These are phyloP conservation scores for Meleagris gallopavo DNA, from an alignment of 2,113 vertebrate genomes.

Conservation along the genomic window DNA sequence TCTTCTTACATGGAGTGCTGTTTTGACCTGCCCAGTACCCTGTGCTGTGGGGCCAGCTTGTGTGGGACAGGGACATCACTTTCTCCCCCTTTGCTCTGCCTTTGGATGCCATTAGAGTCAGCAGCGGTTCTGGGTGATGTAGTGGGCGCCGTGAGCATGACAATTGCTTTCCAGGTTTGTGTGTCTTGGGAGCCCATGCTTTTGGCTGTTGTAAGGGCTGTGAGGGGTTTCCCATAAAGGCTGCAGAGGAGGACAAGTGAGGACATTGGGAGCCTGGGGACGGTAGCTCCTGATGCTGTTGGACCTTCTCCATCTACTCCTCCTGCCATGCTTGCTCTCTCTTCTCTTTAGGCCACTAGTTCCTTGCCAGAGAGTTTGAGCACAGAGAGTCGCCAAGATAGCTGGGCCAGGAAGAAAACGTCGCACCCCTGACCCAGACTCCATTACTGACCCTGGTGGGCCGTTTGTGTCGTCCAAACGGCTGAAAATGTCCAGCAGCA, in stretches of 20 bases:
- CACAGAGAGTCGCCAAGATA: conserved; percentile 98
- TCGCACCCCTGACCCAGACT: conserved; percentile 97
- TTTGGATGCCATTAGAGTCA: accelerated
- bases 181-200: not conserved
- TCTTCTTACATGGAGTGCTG: not conserved
- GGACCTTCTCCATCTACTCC: not conserved
- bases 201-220: conserved; percentile 45
- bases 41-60: not conserved
- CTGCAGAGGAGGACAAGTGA: not conserved
- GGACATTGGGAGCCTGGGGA: not conserved
- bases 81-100: not conserved
- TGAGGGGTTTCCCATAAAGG: not conserved
- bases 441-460: conserved; percentile 90
- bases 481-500: conserved; percentile 89
- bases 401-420: conserved; percentile 98
- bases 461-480: conserved; percentile 92
- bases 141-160: not conserved
- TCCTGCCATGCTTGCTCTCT: not conserved
- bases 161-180: conserved; percentile 55
- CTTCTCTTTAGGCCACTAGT: conserved; percentile 79
- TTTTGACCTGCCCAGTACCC: not conserved
- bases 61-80: not conserved
- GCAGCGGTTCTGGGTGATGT: not conserved
- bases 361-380: conserved; percentile 89
- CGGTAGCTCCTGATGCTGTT: not conserved